A percentile compares a stretch with the other conserved stretches of the same genome.
Evolutionary conservation across 53 echinoderm and acorn worm species (phyloP).

Genomic region (Arbacia lixula): DNA sequence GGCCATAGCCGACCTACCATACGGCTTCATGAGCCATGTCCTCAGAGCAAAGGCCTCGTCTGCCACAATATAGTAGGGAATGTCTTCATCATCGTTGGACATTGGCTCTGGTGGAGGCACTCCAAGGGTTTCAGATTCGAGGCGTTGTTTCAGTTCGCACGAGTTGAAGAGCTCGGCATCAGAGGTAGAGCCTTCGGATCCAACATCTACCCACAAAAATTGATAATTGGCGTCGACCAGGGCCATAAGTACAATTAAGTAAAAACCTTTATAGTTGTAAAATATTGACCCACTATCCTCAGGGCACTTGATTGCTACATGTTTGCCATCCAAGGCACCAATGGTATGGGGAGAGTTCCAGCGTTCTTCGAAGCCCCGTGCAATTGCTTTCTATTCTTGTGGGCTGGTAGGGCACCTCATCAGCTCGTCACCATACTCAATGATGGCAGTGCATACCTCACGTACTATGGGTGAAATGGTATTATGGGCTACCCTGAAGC

Average conservation of each 20-base stretch:
- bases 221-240: constrained; percentile 4
- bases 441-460: constrained; percentile 53
- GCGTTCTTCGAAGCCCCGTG: constrained; percentile 17
- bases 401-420: constrained; percentile 20
- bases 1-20: no score
- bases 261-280: constrained; percentile 46
- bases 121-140: no score
- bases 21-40: no score
- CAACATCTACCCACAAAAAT: constrained; percentile 24
- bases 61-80: no score
- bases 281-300: constrained; percentile 10
- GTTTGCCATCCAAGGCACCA: constrained; percentile 39
- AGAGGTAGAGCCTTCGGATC: neutral
- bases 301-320: constrained; percentile 16
- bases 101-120: no score
- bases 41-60: no score
- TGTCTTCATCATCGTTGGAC: no score
- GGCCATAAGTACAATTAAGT: constrained; percentile 19
- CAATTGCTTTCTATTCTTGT: constrained; percentile 16
- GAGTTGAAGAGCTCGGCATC: constrained; percentile 33
- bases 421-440: constrained; percentile 23
- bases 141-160: no score
- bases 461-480: constrained; percentile 49
- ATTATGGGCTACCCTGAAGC: constrained; percentile 59
- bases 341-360: constrained; percentile 25